phyloP scores from a whole-genome alignment of 2,797 vertebrate genomes.

The Neopelma chrysocephalum region DNA sequence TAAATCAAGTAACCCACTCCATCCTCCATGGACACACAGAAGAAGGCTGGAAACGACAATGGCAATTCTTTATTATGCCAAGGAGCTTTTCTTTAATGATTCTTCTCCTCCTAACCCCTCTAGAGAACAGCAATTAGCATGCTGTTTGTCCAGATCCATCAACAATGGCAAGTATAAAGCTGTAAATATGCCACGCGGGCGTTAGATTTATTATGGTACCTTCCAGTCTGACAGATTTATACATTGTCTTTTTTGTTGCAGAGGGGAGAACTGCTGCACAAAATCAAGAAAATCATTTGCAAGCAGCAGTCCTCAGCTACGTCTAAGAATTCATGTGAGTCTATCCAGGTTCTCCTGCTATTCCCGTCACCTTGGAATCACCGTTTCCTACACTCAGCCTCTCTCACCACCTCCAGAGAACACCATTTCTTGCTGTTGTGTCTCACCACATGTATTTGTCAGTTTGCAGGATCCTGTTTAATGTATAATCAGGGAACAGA shows the following conservation, averaged over 20 bases:
- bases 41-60: background rate
- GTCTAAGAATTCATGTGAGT: background rate
- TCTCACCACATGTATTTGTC: background rate
- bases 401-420: background rate
- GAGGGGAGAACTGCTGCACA: background rate
- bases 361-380: background rate
- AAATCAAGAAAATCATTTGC: slow-evolving; percentile 14
- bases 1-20: background rate
- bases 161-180: background rate
- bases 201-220: slow-evolving; percentile 11
- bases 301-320: background rate
- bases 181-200: background rate
- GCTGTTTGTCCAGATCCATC: slow-evolving; percentile 43
- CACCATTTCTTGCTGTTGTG: background rate
- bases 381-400: background rate
- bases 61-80: background rate
- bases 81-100: slow-evolving; percentile 15
- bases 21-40: background rate
- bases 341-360: background rate
- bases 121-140: slow-evolving; percentile 38
- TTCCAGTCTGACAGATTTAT: background rate
- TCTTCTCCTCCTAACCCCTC: slow-evolving; percentile 9
- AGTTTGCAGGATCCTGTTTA: background rate
- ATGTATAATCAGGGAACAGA: fast-evolving
- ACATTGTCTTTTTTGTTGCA: background rate